These are phyloP conservation scores for Knipowitschia caucasica DNA, from an alignment of 2,797 vertebrate genomes.

Conservation along the genomic window DNA sequence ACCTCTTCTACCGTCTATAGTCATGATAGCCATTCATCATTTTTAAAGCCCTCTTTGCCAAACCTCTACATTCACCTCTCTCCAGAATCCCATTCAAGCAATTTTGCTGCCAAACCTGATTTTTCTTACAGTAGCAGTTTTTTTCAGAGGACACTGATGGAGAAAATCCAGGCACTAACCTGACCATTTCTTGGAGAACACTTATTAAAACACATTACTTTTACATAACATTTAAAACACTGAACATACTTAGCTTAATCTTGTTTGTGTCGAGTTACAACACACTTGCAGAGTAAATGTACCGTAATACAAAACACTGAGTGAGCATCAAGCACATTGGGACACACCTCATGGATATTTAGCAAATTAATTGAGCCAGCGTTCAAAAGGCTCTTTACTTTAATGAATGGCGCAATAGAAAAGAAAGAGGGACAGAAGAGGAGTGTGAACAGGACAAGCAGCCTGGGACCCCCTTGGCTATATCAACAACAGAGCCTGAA, in stretches of 20 bases:
- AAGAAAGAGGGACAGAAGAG: conserved; percentile 28
- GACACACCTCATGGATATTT: conserved; percentile 47
- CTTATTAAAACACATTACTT: conserved; percentile 22
- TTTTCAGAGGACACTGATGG: conserved; percentile 32
- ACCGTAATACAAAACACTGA: not conserved
- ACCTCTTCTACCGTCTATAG: not conserved
- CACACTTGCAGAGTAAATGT: not conserved
- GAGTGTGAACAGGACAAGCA: conserved; percentile 7
- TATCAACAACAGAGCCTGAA: conserved; percentile 28
- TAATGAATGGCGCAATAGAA: conserved; percentile 56
- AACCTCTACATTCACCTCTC: not conserved
- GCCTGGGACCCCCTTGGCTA: conserved; percentile 27
- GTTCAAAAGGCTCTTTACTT: conserved; percentile 47
- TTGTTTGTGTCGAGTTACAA: conserved; percentile 16
- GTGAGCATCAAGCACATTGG: conserved; percentile 2
- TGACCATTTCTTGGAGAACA: conserved; percentile 44
- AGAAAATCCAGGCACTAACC: conserved; percentile 40
- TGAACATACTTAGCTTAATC: conserved; percentile 23
- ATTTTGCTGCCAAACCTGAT: conserved; percentile 36
- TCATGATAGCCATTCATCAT: conserved; percentile 3
- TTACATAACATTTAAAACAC: conserved; percentile 27
- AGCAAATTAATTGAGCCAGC: conserved; percentile 55
- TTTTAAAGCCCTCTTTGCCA: not conserved
- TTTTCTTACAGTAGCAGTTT: conserved; percentile 31
- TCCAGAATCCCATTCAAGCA: conserved; percentile 43